Base-by-base conservation (phyloP, 2,888 invertebrate genomes). In the Tachina grossa region DNA sequence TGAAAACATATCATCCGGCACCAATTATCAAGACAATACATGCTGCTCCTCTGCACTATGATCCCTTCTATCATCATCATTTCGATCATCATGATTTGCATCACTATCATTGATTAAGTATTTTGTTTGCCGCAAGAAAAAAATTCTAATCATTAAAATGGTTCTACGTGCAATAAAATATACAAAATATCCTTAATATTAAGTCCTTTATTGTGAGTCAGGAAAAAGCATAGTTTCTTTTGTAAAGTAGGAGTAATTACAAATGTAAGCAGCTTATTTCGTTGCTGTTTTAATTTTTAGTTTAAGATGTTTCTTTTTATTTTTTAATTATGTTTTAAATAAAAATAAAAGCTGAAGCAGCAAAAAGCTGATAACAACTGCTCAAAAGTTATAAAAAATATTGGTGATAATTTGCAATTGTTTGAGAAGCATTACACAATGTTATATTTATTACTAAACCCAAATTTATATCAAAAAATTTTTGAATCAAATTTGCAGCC, bases 21-120 rank as follows among this genome's bases (percentile, higher is more conserved):
- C 92, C 92, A 41, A 89, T 91, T 31, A 89, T 91, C 72, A 91
- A 91, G 72, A 89, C 91, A n/a, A 91, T 90, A 75, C 90, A 91
- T 84, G 89, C 91, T 1, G 88, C 78, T n/a, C 85, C 88, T 39
- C 22, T 88, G 43, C 88, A 88, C 65, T 87, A 82, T 47, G 91
- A 91, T 88, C 91, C 90, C 9, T 91, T 86, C 85, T 89, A 90
- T 86, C 91, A 91, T 87, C 89, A 89, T 81, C 90, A 88, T 51
- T 87, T 81, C 22, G 89, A 90, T 86, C 88, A 88, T 86, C 87
- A 88, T 53, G 88, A 85, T 49, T 90, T 88, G 1, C 90, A 91
- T 76, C 91, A 83, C 51, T 85, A 78, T 78, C 85, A 85, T 63
- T 85, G 68, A 74, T 63, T 11, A 16, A 5, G 2, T 5, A 39